A percentile compares a stretch with the other conserved stretches of the same genome.
These are phyloP conservation scores for Aphaenogaster floridana DNA, from an alignment of 1,140 invertebrate species.

Conservation along the genomic window DNA sequence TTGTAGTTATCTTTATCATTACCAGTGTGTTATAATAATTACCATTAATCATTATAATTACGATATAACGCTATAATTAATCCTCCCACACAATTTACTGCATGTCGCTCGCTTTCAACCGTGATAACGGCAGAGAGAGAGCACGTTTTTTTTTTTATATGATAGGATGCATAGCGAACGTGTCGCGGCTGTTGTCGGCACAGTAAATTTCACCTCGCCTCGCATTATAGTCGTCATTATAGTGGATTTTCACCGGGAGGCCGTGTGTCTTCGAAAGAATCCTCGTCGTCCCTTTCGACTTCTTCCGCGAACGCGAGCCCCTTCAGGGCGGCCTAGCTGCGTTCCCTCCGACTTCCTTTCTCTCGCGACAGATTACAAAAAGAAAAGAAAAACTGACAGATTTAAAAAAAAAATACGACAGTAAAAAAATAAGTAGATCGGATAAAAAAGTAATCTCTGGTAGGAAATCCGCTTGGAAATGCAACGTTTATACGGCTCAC, in stretches of 20 bases:
- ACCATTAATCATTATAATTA: constrained; percentile 86
- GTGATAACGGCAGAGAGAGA: constrained; percentile 79
- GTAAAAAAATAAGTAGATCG: constrained; percentile 43
- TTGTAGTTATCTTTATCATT: constrained; percentile 80
- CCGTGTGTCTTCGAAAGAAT: constrained; percentile 66
- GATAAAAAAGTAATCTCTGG: constrained; percentile 35
- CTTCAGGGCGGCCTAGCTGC: constrained; percentile 47
- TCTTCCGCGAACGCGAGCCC: constrained; percentile 38
- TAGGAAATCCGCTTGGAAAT: constrained; percentile 41
- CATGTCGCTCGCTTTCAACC: constrained; percentile 47
- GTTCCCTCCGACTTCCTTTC: constrained; percentile 17
- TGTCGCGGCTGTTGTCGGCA: constrained; percentile 62
- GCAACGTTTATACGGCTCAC: constrained; percentile 36
- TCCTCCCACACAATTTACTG: constrained; percentile 67
- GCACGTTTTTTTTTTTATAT: constrained; percentile 75
- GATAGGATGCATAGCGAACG: constrained; percentile 83
- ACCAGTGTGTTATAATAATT: constrained; percentile 85
- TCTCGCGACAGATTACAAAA: constrained; percentile 10
- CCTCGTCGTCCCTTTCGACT: constrained; percentile 22
- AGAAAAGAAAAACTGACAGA: background rate
- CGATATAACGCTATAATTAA: constrained; percentile 86
- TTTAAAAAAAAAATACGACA: constrained; percentile 6
- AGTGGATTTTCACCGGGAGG: constrained; percentile 69
- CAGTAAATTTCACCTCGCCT: constrained; percentile 59
- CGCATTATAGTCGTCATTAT: constrained; percentile 72